Evolutionary conservation across 2,113 vertebrate genomes (phyloP), one percentile per base, ranked within the genome.

Genomic region (Neolamprologus devosi): DNA sequence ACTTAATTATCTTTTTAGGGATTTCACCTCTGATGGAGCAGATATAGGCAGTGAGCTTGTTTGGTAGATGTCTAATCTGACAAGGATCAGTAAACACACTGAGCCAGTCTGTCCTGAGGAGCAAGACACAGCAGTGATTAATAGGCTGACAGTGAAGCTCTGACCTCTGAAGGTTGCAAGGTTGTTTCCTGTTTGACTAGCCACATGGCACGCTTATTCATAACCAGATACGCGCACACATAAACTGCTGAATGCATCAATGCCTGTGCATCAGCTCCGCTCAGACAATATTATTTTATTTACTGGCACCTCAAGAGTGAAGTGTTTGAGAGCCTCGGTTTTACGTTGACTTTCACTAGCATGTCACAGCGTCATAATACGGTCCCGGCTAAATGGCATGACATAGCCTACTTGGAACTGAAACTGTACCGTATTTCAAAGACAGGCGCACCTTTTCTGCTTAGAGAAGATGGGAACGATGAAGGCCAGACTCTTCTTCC

Each of bases 141-240:
- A 94, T 93, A 82, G 93, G 82, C 83, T 80, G 60, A 82, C 37
- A 37, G 63, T 40, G 85, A 8, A 85, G 90, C 90, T 85, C 73
- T 92, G 91, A 92, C 94, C 94, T 87, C 93, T 83, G 85, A 94
- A 93, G 93, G 94, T 92, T 87, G 40, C 80, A 81, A 16, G 90
- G 92, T 92, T 91, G 86, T 90, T 92, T 88, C 89, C 91, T 90
- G 89, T 92, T 88, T 91, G 85, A 89, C 87, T 81, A 26, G 88
- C 81, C 87, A 85, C 93, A 49, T 49, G 33, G 35, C 83, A n/a
- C 83, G 63, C 80, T 63, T 80, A 85, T 89, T 87, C 88, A 91
- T 91, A 90, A 57, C 33, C 45, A 55, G 17, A 70, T 23, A 86
- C 80, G 84, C 7, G 7, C 83, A 8, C 92, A 55, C 83, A 49